Percentiles rank a stretch among this genome's conserved stretches.
Evolutionary conservation across 1,140 invertebrate genomes (phyloP).

Genomic region (Pinna nobilis): DNA sequence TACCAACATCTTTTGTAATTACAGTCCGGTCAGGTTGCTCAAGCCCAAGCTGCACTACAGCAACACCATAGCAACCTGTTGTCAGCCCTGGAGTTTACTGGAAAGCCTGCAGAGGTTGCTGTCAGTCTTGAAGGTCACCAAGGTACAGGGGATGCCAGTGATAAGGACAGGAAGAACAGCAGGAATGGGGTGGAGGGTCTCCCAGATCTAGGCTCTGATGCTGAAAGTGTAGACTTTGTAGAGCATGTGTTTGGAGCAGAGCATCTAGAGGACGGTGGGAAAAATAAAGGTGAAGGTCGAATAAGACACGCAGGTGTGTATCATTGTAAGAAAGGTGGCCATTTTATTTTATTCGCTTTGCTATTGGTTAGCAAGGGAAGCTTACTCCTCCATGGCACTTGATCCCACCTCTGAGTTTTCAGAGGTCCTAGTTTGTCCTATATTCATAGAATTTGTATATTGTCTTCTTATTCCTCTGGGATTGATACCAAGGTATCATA

Average conservation of each 20-base stretch:
- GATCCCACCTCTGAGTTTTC: no score
- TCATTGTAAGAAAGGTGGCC: not conserved
- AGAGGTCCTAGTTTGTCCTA: no score
- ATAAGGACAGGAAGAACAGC: conserved; percentile 14
- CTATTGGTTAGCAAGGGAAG: no score
- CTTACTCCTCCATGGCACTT: no score
- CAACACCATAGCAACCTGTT: conserved; percentile 34
- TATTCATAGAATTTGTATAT: no score
- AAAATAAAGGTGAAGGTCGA: conserved; percentile 48
- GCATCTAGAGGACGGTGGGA: conserved; percentile 38
- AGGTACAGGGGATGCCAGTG: not conserved
- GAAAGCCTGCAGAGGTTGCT: conserved; percentile 19
- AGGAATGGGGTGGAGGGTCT: conserved; percentile 13
- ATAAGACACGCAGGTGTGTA: conserved; percentile 57
- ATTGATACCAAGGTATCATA: no score
- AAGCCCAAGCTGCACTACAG: conserved; percentile 32
- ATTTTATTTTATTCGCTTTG: not conserved
- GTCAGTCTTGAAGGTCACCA: not conserved
- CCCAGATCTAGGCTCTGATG: conserved; percentile 38
- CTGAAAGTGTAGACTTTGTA: conserved; percentile 58
- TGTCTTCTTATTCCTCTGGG: not conserved
- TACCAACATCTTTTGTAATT: no score
- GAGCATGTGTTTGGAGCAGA: conserved; percentile 54
- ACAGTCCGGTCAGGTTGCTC: conserved; percentile 16
- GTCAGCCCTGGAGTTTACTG: conserved; percentile 33